Evolutionary conservation across 2,797 vertebrate species (phyloP).

Genomic region (Ibycter americanus): DNA sequence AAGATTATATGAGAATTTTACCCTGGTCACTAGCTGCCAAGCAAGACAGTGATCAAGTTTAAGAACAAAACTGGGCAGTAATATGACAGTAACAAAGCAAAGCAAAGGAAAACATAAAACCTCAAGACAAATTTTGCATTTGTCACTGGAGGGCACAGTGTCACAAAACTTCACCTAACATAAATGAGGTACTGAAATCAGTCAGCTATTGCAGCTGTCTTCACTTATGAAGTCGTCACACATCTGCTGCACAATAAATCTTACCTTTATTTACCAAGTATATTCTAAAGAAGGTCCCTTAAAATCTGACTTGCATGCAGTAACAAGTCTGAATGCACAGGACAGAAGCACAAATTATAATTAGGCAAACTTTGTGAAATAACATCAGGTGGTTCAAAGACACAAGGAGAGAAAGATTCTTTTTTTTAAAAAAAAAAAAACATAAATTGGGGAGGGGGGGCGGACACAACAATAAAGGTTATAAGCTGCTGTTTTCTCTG

Average conservation of each 20-base stretch:
- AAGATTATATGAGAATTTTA: background rate
- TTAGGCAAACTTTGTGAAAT: background rate
- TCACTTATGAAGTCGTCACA: background rate
- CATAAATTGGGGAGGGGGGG: background rate
- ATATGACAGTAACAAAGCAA: background rate
- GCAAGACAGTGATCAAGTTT: background rate
- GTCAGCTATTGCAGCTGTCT: slow-evolving; percentile 49
- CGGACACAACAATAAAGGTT: background rate
- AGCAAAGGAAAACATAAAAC: slow-evolving; percentile 11
- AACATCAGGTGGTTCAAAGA: background rate
- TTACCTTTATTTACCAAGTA: slow-evolving; percentile 16
- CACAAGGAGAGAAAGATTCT: background rate
- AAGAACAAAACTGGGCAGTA: background rate
- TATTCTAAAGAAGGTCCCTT: background rate
- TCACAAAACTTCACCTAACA: slow-evolving; percentile 36
- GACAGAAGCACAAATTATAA: background rate
- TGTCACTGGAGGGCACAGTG: slow-evolving; percentile 2
- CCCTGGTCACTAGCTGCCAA: background rate
- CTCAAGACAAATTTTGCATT: background rate
- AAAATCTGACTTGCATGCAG: background rate
- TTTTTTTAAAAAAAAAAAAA: background rate
- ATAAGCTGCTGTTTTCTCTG: background rate
- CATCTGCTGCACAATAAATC: slow-evolving; percentile 53
- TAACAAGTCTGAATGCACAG: background rate
- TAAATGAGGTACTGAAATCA: background rate